Conservation (phyloP, 2,797 vertebrate species). For the Acomys russatus region DNA sequence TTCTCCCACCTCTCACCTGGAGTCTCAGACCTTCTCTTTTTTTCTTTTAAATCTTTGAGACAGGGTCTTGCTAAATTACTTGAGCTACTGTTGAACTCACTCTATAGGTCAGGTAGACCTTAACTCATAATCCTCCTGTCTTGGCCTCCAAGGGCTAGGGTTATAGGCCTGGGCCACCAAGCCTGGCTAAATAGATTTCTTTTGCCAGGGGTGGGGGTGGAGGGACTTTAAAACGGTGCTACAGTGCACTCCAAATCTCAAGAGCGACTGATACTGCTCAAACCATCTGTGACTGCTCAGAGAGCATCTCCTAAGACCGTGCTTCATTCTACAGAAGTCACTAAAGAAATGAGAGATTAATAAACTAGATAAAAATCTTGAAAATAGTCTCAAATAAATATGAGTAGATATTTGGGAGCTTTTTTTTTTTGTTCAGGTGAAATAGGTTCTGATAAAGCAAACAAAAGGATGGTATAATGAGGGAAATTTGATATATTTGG, state of each 20-base stretch:
- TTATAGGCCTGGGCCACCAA: neutral
- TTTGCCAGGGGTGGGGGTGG: neutral
- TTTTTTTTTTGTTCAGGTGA: neutral
- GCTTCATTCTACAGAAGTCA: conserved; percentile 22
- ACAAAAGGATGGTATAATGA: neutral
- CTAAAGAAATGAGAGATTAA: neutral
- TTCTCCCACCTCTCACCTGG: neutral
- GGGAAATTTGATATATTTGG: neutral
- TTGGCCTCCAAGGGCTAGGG: neutral
- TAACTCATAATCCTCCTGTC: neutral
- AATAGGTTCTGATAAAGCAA: neutral
- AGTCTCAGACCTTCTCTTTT: neutral
- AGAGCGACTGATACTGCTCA: neutral
- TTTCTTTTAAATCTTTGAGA: neutral
- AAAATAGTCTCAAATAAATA: conserved; percentile 48
- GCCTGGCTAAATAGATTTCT: neutral
- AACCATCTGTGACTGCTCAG: neutral
- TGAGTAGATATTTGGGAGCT: neutral
- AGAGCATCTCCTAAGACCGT: neutral
- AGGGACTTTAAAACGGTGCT: neutral
- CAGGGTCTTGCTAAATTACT: neutral
- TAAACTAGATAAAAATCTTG: neutral
- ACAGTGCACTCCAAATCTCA: neutral
- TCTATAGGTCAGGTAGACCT: neutral
- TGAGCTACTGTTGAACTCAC: neutral